Percentiles rank a stretch among this genome's conserved stretches.
These are phyloP conservation scores for Sturnus vulgaris DNA, from an alignment of 2,113 vertebrate species.

Conservation along the genomic window DNA sequence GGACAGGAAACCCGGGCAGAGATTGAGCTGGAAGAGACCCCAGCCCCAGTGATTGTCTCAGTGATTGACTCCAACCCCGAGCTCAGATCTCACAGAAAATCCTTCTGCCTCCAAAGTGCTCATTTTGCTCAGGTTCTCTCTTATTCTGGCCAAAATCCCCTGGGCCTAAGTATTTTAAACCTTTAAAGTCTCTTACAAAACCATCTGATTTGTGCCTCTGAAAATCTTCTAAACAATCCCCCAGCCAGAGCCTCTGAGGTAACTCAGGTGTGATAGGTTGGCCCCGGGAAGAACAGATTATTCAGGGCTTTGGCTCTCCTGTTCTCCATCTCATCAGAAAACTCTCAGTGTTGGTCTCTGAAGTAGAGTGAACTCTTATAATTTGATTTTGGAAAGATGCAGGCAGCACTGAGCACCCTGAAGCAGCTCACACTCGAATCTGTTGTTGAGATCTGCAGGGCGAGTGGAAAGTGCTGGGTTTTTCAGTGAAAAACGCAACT, in stretches of 20 bases:
- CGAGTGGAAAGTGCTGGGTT: neutral
- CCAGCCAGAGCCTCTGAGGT: neutral
- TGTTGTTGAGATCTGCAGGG: neutral
- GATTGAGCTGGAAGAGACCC: neutral
- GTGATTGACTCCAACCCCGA: rapidly evolving
- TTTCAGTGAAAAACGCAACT: neutral
- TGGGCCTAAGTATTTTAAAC: neutral
- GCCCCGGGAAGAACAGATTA: neutral
- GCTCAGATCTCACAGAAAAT: neutral
- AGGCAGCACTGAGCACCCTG: neutral
- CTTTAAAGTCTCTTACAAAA: neutral
- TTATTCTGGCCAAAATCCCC: neutral
- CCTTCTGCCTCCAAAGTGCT: neutral
- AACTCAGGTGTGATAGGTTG: neutral
- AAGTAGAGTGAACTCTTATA: neutral
- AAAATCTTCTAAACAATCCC: neutral
- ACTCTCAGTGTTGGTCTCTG: neutral
- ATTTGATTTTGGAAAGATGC: neutral
- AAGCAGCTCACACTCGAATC: neutral
- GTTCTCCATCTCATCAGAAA: neutral
- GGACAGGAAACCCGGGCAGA: neutral
- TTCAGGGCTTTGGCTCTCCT: neutral
- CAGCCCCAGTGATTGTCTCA: neutral
- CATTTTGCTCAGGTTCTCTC: neutral
- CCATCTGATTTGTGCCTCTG: neutral